phyloP scores from a whole-genome alignment of 2,888 invertebrate species.

The Choreutis nemorana region DNA sequence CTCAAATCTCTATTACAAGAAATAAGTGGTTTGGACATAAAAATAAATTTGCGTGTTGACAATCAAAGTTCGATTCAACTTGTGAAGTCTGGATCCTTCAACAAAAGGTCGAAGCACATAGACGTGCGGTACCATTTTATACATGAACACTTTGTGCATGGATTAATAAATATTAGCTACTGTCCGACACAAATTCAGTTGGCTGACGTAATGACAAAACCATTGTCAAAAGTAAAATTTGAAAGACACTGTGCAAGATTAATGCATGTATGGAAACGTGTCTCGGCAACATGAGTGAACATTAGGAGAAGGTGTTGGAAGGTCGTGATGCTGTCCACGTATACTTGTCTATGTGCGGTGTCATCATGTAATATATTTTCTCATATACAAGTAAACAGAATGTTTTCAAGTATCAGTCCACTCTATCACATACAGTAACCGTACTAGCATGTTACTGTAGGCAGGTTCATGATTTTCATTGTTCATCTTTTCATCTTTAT shows the following conservation, averaged over 20 bases:
- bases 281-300: background rate
- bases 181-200: background rate
- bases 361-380: too few relatives aligned
- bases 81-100: background rate
- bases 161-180: background rate
- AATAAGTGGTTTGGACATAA: background rate
- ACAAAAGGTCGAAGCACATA: background rate
- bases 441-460: too few relatives aligned
- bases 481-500: too few relatives aligned
- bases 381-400: too few relatives aligned
- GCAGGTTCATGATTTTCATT: too few relatives aligned
- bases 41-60: background rate
- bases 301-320: background rate
- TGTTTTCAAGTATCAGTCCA: too few relatives aligned
- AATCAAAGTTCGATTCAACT: background rate
- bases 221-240: too few relatives aligned
- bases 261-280: too few relatives aligned
- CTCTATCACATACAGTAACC: too few relatives aligned
- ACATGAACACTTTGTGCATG: background rate
- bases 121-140: background rate
- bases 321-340: background rate
- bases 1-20: background rate
- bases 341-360: too few relatives aligned
- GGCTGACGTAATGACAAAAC: background rate
- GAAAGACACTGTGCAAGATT: too few relatives aligned